Base-by-base conservation (phyloP, 1,140 invertebrate genomes). In the Solenopsis fugax region DNA sequence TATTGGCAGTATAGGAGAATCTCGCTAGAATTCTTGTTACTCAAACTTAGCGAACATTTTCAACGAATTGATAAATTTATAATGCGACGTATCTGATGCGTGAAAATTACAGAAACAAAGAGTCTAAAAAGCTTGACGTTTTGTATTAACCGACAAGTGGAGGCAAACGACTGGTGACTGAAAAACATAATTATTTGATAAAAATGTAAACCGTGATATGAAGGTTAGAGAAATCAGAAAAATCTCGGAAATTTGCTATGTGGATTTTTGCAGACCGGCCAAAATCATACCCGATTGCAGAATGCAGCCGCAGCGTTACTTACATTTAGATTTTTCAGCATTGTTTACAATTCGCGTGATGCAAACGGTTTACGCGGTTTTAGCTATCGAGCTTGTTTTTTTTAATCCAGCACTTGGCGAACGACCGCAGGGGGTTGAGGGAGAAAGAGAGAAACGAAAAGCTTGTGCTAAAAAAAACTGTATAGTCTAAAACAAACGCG, bases 401-500 rank as follows among this genome's bases (percentile, higher is more conserved):
- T 87, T 89, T 77, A 82, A 87, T 76, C 77, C 87, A 41, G 50
- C 48, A 73, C 81, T 60, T 60, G 80, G 50, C 86, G 72, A 87
- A 62, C 76, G 41, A 89, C 88, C 88, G 34, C 88, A 89, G 45
- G 21, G 65, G 18, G 3, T 10, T 56, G 81, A 60, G 64, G 45
- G 56, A 76, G 84, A 72, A 6, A 82, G 21, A 34, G 29, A 56
- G 65, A 78, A 21, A 71, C 7, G 41, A 50, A 37, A 52, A 58
- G 67, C 50, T 56, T 58, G 78, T 34, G 50, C 52, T 82, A 45
- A 73, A 82, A 80, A 81, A 82, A 82, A 82, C 67, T 73, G 54
- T 73, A 29, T 56, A 75, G 86, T 81, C 86, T 87, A 90, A 84
- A 88, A 90, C 85, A 88, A 90, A 86, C 60, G 80, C 69, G 58